These are phyloP conservation scores for Acleris sparsana DNA, from an alignment of 2,888 invertebrate genomes.

Conservation along the genomic window DNA sequence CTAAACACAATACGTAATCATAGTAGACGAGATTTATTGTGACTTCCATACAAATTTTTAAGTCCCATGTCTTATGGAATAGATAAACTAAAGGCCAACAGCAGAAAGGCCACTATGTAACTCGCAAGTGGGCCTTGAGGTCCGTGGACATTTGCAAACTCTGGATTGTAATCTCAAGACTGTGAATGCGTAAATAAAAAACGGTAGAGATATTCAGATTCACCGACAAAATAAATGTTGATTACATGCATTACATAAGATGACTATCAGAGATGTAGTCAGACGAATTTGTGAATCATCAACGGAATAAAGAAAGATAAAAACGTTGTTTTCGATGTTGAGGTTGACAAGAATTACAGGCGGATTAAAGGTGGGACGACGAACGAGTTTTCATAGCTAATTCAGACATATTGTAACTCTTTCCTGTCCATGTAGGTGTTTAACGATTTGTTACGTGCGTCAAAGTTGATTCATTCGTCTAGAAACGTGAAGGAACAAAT, in stretches of 20 bases:
- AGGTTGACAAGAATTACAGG: slow-evolving; percentile 18
- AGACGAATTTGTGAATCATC: slow-evolving; percentile 13
- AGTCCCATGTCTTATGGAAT: no score
- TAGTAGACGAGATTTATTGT: no score
- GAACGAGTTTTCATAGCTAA: slow-evolving; percentile 1
- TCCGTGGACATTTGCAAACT: no score
- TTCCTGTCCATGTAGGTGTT: slow-evolving; percentile 4
- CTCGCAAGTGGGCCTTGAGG: no score
- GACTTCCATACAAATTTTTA: no score
- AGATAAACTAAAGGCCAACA: no score
- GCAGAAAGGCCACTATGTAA: no score
- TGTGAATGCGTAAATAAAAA: neutral
- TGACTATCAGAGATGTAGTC: neutral
- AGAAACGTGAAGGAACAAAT: neutral
- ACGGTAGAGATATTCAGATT: neutral
- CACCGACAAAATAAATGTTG: neutral
- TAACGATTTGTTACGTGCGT: slow-evolving; percentile 9
- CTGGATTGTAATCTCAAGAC: no score
- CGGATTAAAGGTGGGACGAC: slow-evolving; percentile 8
- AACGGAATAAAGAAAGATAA: slow-evolving; percentile 10
- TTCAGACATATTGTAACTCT: neutral
- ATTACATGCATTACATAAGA: slow-evolving; percentile 7
- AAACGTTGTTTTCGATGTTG: slow-evolving; percentile 21
- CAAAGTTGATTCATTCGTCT: slow-evolving; percentile 23
- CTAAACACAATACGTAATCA: no score